These are phyloP conservation scores for Strigamia maritima DNA, from an alignment of 2,888 invertebrate genomes.

Conservation along the genomic window DNA sequence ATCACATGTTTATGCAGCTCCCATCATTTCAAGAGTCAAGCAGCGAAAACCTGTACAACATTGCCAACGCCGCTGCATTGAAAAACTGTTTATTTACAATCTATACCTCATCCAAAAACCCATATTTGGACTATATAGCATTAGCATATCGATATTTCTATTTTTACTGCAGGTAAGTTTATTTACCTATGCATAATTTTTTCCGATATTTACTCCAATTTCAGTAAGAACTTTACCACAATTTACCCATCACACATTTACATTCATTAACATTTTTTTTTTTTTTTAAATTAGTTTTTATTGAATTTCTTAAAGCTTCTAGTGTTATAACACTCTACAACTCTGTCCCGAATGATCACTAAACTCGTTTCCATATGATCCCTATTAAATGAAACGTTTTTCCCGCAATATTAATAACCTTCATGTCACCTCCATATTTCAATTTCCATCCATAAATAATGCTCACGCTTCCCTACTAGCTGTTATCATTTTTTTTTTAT, in stretches of 20 bases:
- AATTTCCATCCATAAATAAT: conserved; percentile 10
- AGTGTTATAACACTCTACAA: too few species aligned
- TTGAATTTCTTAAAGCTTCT: too few species aligned
- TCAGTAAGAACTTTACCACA: too few species aligned
- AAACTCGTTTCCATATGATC: background rate
- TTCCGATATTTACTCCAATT: too few species aligned
- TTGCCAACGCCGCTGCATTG: background rate
- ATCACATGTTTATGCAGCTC: background rate
- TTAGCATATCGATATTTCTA: too few species aligned
- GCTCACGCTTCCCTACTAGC: background rate
- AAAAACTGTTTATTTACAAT: background rate
- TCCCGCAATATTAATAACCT: background rate
- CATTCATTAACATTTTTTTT: background rate
- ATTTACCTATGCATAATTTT: too few species aligned
- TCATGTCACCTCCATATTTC: background rate
- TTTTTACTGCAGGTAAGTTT: too few species aligned
- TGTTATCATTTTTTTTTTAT: background rate
- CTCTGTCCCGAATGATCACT: too few species aligned
- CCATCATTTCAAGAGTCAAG: too few species aligned
- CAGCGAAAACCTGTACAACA: background rate
- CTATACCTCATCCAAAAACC: background rate
- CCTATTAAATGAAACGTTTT: background rate
- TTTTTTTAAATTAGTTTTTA: too few species aligned
- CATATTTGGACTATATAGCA: too few species aligned
- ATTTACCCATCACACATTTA: too few species aligned